phyloP scores from a whole-genome alignment of 2,797 vertebrate species.

The Salmo trutta region DNA sequence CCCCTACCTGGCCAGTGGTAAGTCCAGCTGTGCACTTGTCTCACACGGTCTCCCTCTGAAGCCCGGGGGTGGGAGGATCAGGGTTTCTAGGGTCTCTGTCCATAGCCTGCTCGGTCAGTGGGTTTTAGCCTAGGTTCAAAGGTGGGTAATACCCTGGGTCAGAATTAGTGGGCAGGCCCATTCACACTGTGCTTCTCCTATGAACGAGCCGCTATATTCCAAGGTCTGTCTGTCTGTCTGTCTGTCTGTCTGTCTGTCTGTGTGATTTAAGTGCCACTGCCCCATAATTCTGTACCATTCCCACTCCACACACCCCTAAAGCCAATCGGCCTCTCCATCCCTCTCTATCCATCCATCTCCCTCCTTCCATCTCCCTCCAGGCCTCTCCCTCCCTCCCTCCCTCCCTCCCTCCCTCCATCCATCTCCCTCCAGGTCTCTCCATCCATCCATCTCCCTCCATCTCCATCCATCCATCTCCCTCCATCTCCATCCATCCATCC shows the following conservation, averaged over 20 bases:
- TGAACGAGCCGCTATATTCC: background rate
- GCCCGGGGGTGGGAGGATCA: background rate
- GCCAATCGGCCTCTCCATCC: no score
- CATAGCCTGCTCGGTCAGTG: background rate
- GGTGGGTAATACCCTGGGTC: background rate
- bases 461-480: no score
- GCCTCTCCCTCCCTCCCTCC: no score
- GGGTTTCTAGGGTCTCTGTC: background rate
- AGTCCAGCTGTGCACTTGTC: constrained; percentile 4
- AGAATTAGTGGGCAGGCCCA: background rate
- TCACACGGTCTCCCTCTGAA: no score
- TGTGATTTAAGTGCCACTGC: constrained; percentile 21
- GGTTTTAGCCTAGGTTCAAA: background rate
- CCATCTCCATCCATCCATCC: no score
- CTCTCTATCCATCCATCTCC: constrained; percentile 25
- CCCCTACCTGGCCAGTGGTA: background rate
- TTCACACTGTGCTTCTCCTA: background rate
- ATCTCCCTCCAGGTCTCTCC: no score
- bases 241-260: background rate
- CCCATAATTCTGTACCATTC: constrained; percentile 40
- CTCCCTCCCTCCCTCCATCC: no score
- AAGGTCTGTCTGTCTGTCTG: background rate
- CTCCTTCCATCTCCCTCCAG: background rate
- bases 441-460: no score
- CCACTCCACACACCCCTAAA: background rate